Evolutionary conservation across 2,888 invertebrate genomes (phyloP).

Genomic region (Orthosia cruda): DNA sequence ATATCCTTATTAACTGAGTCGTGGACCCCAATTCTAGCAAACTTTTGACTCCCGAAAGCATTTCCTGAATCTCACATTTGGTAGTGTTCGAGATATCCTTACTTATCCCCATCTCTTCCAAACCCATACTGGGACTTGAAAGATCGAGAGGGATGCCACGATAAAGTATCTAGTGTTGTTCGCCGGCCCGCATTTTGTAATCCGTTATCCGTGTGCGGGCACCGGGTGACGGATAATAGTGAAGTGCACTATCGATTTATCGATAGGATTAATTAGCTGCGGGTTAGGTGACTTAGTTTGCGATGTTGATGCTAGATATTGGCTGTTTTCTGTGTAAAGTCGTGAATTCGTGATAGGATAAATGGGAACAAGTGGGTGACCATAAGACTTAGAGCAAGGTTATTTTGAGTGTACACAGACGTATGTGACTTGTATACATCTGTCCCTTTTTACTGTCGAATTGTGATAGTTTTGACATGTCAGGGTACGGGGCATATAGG

Average conservation of each 20-base stretch:
- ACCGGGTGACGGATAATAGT: conserved; percentile 74
- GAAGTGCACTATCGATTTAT: conserved; percentile 67
- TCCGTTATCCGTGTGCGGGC: conserved; percentile 86
- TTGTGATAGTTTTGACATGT: no score
- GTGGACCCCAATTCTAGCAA: no score
- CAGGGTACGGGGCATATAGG: no score
- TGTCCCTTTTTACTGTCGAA: no score
- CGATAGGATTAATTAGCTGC: conserved; percentile 64
- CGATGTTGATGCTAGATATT: conserved; percentile 47
- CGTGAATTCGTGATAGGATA: conserved; percentile 38
- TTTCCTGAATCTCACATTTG: no score
- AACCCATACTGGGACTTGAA: conserved; percentile 32
- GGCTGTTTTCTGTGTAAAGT: no score
- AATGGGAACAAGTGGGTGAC: conserved; percentile 1
- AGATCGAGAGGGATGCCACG: conserved; percentile 62
- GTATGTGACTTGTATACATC: no score
- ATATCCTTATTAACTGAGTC: no score
- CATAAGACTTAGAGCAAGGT: no score
- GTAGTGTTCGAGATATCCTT: conserved; percentile 78
- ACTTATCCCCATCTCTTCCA: conserved; percentile 71
- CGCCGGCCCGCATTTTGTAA: conserved; percentile 81
- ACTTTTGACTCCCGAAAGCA: no score
- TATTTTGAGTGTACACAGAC: no score
- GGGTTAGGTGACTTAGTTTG: conserved; percentile 58
- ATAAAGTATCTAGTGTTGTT: conserved; percentile 70